A percentile compares a stretch with the other conserved stretches of the same genome.
phyloP scores from a whole-genome alignment of 2,797 vertebrate genomes.

The Todus mexicanus region DNA sequence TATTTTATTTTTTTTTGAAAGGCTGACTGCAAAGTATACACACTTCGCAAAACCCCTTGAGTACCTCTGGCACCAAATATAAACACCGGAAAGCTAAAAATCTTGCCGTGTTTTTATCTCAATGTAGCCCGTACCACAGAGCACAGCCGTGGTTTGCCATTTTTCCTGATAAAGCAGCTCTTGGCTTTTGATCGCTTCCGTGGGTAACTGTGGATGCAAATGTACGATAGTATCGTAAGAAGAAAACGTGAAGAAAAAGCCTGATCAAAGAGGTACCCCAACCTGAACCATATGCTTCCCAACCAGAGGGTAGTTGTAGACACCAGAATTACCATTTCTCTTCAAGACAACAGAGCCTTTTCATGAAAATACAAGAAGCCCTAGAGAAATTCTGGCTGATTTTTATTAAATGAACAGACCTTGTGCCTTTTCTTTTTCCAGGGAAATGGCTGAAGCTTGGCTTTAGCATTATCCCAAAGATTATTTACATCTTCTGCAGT shows the following conservation, averaged over 20 bases:
- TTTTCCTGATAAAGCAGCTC: slow-evolving; percentile 15
- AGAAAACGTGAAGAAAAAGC: not conserved
- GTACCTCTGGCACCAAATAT: slow-evolving; percentile 39
- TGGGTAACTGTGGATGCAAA: not conserved
- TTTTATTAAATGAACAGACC: slow-evolving; percentile 1
- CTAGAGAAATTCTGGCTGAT: slow-evolving; percentile 44
- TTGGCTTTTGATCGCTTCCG: slow-evolving; percentile 26
- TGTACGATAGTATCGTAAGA: not conserved
- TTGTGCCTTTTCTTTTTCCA: not conserved
- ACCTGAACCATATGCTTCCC: not conserved
- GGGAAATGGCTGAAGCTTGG: slow-evolving; percentile 41
- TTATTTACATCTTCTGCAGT: slow-evolving; percentile 38
- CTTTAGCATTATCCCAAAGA: slow-evolving; percentile 38
- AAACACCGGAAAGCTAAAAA: slow-evolving; percentile 39
- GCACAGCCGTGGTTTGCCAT: not conserved
- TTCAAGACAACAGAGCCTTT: slow-evolving; percentile 33
- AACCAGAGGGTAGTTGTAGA: not conserved
- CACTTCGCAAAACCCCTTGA: slow-evolving; percentile 10
- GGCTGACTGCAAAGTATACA: not conserved
- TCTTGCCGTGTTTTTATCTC: slow-evolving; percentile 21
- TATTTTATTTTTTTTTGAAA: not conserved
- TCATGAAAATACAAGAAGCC: slow-evolving; percentile 35
- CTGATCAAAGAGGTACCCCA: not conserved
- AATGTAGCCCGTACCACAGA: not conserved
- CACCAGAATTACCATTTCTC: slow-evolving; percentile 38